Conservation (phyloP, 2,888 invertebrate genomes). For the Ornithoptera alexandrae region DNA sequence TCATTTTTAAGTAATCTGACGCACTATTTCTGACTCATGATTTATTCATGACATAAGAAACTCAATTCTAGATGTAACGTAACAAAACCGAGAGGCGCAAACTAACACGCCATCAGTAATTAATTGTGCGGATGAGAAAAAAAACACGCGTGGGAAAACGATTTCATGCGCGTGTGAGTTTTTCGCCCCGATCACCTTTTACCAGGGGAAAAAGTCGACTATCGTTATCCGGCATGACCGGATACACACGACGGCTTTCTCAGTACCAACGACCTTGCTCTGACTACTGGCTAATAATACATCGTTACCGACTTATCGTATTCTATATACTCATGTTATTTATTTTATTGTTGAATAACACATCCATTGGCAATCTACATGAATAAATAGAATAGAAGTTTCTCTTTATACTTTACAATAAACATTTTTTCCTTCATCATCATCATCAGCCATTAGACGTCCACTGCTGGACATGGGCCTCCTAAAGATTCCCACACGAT, state of each 20-base stretch:
- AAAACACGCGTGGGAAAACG: constrained; percentile 69
- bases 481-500: too few species aligned
- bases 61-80: constrained; percentile 9
- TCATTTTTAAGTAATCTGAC: constrained; percentile 24
- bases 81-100: constrained; percentile 10
- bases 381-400: too few species aligned
- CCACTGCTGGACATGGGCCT: too few species aligned
- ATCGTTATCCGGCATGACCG: constrained; percentile 48
- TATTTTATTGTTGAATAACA: too few species aligned
- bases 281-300: constrained; percentile 20
- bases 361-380: too few species aligned
- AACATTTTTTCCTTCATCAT: too few species aligned
- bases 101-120: constrained; percentile 37
- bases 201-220: constrained; percentile 57
- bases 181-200: constrained; percentile 56
- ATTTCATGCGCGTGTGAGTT: constrained; percentile 66
- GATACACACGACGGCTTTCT: constrained; percentile 53
- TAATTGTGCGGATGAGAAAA: constrained; percentile 59
- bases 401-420: too few species aligned
- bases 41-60: constrained; percentile 17
- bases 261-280: constrained; percentile 44
- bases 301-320: background rate
- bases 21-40: constrained; percentile 18
- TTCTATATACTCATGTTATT: too few species aligned
- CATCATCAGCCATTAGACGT: too few species aligned